A percentile compares a stretch with the other conserved stretches of the same genome.
These are phyloP conservation scores for Cricetomys ansorgei DNA, from an alignment of 2,113 vertebrate species.

Conservation along the genomic window DNA sequence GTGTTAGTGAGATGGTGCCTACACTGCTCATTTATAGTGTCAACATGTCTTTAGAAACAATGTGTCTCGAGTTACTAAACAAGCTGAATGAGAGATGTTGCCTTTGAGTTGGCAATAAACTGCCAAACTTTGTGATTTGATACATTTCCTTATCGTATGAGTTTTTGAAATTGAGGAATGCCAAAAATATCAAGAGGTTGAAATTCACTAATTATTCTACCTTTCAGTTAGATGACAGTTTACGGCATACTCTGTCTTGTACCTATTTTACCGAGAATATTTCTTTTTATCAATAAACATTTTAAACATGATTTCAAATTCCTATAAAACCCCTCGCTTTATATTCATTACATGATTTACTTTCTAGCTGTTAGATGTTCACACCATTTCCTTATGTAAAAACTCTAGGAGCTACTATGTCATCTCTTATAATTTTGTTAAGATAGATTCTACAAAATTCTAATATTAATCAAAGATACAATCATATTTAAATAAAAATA, in stretches of 20 bases:
- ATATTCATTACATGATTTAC: neutral
- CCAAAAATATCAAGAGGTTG: constrained; percentile 28
- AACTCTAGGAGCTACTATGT: neutral
- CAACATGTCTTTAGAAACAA: neutral
- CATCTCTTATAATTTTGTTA: constrained; percentile 25
- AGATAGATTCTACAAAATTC: neutral
- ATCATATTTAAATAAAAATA: neutral
- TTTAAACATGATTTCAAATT: constrained; percentile 41
- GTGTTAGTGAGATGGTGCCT: neutral
- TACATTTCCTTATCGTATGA: constrained; percentile 41
- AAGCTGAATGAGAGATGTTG: neutral
- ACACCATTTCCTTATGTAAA: constrained; percentile 25
- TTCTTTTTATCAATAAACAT: constrained; percentile 7
- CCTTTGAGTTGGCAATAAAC: constrained; percentile 32
- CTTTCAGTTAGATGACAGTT: neutral
- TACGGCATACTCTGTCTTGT: neutral
- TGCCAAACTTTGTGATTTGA: constrained; percentile 2
- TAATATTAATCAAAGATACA: neutral
- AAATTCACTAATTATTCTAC: constrained; percentile 17
- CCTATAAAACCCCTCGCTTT: neutral
- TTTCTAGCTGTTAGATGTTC: neutral
- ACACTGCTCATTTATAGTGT: neutral
- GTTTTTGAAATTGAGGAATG: constrained; percentile 43
- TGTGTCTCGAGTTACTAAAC: neutral
- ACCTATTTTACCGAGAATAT: constrained; percentile 20